Evolutionary conservation across 2,888 invertebrate species (phyloP), one percentile per base, ranked within the genome.

Genomic region (Andricus curvator): DNA sequence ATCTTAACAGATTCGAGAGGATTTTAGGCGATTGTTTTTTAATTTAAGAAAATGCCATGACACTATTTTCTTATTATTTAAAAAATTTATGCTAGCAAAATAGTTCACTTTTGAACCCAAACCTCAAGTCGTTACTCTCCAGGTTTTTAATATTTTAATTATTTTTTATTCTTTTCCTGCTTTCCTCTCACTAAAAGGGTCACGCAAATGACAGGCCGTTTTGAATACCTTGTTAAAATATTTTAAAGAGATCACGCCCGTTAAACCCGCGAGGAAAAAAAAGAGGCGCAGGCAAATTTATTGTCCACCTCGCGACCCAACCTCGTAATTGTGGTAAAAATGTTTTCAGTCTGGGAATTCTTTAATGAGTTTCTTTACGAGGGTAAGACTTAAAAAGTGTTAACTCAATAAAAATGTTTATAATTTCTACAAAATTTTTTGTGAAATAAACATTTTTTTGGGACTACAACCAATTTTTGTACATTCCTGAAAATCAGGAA

Each of bases 161-260:
- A n/a, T 22, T 60, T 66, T 66, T 66, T 29, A 37, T 66, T 17
- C 9, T 41, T 6, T 67, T 15, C 15, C 25, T 22, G 15, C 5
- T 67, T 41, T 41, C 9, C 4, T 41, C 67, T 22, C 5, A 37
- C 15, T 41, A 67, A 41, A 67, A 67, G 22, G n/a, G 8, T 37
- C 11, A 1, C 37, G 8, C 37, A 67, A 41, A 41, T 41, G 22
- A 67, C 41, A 22, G 4, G 15, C 11, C 41, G 13, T 41, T 67
- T 67, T 67, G n/a, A 67, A 67, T 67, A 11, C 37, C 41, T 22
- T 41, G 37, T 67, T 41, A 67, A 67, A 41, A 37, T 67, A 41
- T 41, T 37, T 67, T 67, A 37, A 41, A 37, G 64, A 20, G n/a
- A n/a, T 37, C 67, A 37, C 41, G 22, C n/a, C 20, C 11, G 13